These are phyloP conservation scores for Dolomedes plantarius DNA, from an alignment of 2,888 invertebrate genomes.

Conservation along the genomic window DNA sequence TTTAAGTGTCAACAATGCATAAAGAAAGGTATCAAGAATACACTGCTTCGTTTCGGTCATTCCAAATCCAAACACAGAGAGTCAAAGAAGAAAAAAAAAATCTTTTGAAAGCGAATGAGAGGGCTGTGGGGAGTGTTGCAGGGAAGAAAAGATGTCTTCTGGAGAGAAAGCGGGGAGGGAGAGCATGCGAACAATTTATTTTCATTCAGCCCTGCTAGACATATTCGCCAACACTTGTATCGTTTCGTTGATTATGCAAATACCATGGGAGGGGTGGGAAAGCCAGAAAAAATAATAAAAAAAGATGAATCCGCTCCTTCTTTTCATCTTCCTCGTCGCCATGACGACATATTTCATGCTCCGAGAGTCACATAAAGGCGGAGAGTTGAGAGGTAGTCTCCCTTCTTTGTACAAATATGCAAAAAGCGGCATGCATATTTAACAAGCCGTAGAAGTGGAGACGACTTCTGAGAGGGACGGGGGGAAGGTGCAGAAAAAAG, in stretches of 20 bases:
- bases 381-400: slow-evolving; percentile 19
- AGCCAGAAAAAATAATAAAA: slow-evolving; percentile 24
- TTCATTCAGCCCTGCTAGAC: slow-evolving; percentile 49
- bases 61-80: neutral
- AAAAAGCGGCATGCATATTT: slow-evolving; percentile 68
- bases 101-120: neutral
- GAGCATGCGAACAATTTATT: slow-evolving; percentile 64
- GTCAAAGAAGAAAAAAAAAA: neutral
- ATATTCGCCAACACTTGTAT: slow-evolving; percentile 65
- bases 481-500: too few relatives aligned
- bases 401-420: slow-evolving; percentile 67
- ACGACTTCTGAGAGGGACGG: neutral
- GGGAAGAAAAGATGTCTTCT: slow-evolving; percentile 21
- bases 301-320: slow-evolving; percentile 7
- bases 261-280: slow-evolving; percentile 13
- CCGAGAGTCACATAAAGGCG: slow-evolving; percentile 68
- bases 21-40: neutral
- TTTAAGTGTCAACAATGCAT: too few relatives aligned
- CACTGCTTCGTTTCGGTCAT: neutral
- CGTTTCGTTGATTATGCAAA: slow-evolving; percentile 71
- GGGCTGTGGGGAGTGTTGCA: slow-evolving; percentile 12
- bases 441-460: slow-evolving; percentile 61
- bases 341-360: slow-evolving; percentile 71
- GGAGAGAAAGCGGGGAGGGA: slow-evolving; percentile 3
- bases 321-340: slow-evolving; percentile 20